Evolutionary conservation across 2,113 vertebrate genomes (phyloP).

Genomic region (Proterorhinus semilunaris): DNA sequence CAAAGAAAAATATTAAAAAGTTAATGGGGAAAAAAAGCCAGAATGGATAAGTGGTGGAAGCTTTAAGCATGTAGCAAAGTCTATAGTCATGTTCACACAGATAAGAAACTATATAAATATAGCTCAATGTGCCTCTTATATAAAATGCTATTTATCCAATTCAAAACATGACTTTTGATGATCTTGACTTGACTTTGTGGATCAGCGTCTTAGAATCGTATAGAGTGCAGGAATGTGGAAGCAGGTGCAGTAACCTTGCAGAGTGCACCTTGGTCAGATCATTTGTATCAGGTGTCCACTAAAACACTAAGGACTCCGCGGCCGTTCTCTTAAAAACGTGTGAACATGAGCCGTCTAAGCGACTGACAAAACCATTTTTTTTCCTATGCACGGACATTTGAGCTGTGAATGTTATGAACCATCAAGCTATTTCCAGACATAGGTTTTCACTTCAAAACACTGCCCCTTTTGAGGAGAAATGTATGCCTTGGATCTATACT

Average conservation of each 20-base stretch:
- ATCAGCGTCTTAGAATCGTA: not conserved
- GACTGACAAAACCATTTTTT: slow-evolving; percentile 2
- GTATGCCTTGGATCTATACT: too few species aligned
- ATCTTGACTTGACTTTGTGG: slow-evolving; percentile 7
- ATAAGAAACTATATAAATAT: not conserved
- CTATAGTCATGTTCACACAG: not conserved
- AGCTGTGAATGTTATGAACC: slow-evolving; percentile 1
- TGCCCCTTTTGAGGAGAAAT: not conserved
- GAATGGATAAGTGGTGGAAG: not conserved
- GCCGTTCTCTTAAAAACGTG: slow-evolving; percentile 2
- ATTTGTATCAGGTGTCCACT: slow-evolving; percentile 8
- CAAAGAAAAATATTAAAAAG: slow-evolving; percentile 4
- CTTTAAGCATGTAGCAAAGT: not conserved
- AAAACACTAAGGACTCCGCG: slow-evolving; percentile 1
- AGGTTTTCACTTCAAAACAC: slow-evolving; percentile 2
- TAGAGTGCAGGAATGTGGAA: not conserved
- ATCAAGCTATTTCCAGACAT: slow-evolving; percentile 7
- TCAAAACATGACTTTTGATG: not conserved
- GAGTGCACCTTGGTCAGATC: slow-evolving; percentile 4
- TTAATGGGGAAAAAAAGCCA: not conserved
- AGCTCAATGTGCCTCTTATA: too few species aligned
- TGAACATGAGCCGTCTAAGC: slow-evolving; percentile 3
- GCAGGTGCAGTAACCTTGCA: slow-evolving; percentile 5
- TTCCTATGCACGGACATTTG: not conserved
- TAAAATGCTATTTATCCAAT: too few species aligned